These are phyloP conservation scores for Hydriomena furcata DNA, from an alignment of 2,888 invertebrate genomes.

Conservation along the genomic window DNA sequence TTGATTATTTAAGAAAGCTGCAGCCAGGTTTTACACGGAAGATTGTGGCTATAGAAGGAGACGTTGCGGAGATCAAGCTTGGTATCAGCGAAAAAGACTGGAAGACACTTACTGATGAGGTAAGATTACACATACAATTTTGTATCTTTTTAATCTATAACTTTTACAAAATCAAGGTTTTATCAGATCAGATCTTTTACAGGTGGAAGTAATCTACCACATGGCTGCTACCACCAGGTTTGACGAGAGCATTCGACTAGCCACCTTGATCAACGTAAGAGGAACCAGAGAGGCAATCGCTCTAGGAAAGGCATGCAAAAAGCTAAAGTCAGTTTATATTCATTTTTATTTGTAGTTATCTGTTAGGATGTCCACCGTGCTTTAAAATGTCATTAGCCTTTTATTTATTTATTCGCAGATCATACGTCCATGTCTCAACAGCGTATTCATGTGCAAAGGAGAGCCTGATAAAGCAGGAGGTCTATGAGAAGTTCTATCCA, in stretches of 20 bases:
- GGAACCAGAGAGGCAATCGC: slow-evolving; percentile 87
- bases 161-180: too few relatives aligned
- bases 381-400: too few relatives aligned
- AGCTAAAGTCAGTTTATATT: neutral
- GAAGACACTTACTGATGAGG: slow-evolving; percentile 18
- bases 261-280: slow-evolving; percentile 93
- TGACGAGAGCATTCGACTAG: slow-evolving; percentile 91
- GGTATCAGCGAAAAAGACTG: slow-evolving; percentile 16
- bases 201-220: slow-evolving; percentile 58
- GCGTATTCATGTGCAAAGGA: slow-evolving; percentile 15
- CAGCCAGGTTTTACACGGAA: slow-evolving; percentile 16
- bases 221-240: slow-evolving; percentile 85
- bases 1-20: slow-evolving; percentile 2
- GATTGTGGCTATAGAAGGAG: slow-evolving; percentile 17
- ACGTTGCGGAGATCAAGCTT: slow-evolving; percentile 11
- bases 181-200: too few relatives aligned
- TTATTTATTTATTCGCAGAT: neutral
- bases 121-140: too few relatives aligned
- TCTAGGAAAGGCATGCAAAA: slow-evolving; percentile 16
- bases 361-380: too few relatives aligned
- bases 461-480: slow-evolving; percentile 17
- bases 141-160: too few relatives aligned
- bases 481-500: slow-evolving; percentile 38
- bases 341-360: neutral
- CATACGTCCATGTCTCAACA: slow-evolving; percentile 10